Conservation (phyloP, 2,888 invertebrate genomes). For the Eupithecia abbreviata region DNA sequence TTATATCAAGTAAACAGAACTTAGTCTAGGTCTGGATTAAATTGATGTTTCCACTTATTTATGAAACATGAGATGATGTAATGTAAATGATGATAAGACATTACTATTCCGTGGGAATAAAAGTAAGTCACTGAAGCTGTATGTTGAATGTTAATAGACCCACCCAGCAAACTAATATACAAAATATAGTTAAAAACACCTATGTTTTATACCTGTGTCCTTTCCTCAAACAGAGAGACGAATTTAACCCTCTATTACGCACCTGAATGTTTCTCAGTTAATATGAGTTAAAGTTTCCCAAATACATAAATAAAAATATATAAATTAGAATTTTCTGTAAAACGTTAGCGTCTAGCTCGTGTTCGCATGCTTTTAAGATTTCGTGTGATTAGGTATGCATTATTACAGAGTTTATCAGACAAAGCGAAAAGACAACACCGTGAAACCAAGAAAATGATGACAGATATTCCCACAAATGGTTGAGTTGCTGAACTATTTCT, state of each 20-base stretch:
- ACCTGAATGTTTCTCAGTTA: background rate
- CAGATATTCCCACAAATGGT: background rate
- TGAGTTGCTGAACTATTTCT: background rate
- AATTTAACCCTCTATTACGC: background rate
- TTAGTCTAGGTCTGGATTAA: constrained; percentile 8
- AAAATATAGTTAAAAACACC: background rate
- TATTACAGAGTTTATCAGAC: background rate
- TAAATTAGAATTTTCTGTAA: background rate
- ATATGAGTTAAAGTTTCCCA: too few relatives aligned
- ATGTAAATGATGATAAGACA: constrained; percentile 16
- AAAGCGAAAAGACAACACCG: background rate
- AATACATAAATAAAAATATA: background rate
- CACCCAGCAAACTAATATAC: background rate
- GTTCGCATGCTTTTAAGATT: background rate
- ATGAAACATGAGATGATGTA: constrained; percentile 31
- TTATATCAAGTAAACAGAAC: background rate
- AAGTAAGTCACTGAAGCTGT: constrained; percentile 25
- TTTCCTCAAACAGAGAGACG: background rate
- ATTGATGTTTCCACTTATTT: constrained; percentile 19
- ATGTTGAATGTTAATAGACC: constrained; percentile 29
- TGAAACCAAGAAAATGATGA: background rate
- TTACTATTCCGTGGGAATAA: constrained; percentile 34
- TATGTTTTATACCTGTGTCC: background rate
- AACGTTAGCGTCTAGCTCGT: background rate
- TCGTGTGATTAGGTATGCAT: too few relatives aligned